Evolutionary conservation across 2,113 vertebrate species (phyloP).

Genomic region (Edolisoma coerulescens): DNA sequence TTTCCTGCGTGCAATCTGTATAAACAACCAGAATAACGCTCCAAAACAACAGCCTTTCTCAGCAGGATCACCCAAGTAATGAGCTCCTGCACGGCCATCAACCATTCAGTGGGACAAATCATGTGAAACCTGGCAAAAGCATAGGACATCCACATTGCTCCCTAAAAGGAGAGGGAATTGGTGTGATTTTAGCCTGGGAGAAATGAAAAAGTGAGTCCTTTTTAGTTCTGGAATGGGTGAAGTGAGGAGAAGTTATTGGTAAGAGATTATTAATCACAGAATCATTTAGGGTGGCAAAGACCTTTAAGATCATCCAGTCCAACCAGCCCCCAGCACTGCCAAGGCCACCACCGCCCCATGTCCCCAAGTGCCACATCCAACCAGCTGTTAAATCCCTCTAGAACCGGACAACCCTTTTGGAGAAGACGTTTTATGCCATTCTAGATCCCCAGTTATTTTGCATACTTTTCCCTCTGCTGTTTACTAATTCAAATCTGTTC

Average conservation of each 20-base stretch:
- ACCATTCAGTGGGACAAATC: background rate
- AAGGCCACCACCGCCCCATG: background rate
- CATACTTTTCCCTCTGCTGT: background rate
- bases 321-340: background rate
- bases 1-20: conserved; percentile 12
- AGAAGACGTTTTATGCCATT: too few species aligned
- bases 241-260: background rate
- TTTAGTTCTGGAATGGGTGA: background rate
- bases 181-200: background rate
- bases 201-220: background rate
- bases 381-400: background rate
- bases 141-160: background rate
- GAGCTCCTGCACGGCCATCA: background rate
- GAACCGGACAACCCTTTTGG: background rate
- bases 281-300: background rate
- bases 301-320: background rate
- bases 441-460: background rate
- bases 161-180: background rate
- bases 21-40: background rate
- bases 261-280: background rate
- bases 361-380: background rate
- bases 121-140: background rate
- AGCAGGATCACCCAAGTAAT: background rate
- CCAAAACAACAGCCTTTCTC: background rate
- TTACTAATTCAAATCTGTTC: background rate